A percentile compares a stretch with the other conserved stretches of the same genome.
Evolutionary conservation across 2,113 vertebrate genomes (phyloP).

Genomic region (Marmota monax): DNA sequence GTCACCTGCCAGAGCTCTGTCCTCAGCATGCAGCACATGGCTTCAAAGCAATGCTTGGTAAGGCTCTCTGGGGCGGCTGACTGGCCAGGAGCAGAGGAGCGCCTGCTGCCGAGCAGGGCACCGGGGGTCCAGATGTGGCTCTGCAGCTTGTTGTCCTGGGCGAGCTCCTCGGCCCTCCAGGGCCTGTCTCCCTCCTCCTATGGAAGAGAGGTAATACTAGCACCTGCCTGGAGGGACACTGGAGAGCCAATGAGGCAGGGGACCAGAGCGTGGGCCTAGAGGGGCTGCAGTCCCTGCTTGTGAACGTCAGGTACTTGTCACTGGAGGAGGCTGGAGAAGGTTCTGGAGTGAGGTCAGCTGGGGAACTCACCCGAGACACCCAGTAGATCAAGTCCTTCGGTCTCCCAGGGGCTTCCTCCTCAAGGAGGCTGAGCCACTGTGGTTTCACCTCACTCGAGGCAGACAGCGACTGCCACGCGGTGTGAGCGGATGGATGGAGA

Average conservation of each 20-base stretch:
- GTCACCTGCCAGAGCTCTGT: neutral
- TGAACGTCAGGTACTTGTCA: fast-evolving
- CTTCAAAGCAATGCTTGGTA: neutral
- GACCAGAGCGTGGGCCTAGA: fast-evolving
- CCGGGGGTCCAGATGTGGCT: neutral
- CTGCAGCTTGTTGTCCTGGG: neutral
- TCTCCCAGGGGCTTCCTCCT: neutral
- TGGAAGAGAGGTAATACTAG: neutral
- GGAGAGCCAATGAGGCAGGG: neutral
- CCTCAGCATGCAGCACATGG: neutral
- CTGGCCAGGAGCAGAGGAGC: neutral
- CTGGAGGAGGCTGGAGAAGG: neutral
- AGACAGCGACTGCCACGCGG: neutral
- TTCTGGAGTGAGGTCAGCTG: neutral
- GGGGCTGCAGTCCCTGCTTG: fast-evolving
- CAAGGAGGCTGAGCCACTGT: neutral
- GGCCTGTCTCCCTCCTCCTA: neutral
- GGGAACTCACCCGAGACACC: neutral
- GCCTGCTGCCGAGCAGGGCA: fast-evolving
- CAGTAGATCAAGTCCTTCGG: neutral
- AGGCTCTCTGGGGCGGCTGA: neutral
- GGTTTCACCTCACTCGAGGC: neutral
- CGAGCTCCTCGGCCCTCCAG: neutral
- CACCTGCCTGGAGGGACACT: fast-evolving
- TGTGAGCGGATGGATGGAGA: neutral